Percentiles rank a stretch among this genome's conserved stretches.
Conservation (phyloP, 2,888 invertebrate species). For the Crocallis elinguaria region DNA sequence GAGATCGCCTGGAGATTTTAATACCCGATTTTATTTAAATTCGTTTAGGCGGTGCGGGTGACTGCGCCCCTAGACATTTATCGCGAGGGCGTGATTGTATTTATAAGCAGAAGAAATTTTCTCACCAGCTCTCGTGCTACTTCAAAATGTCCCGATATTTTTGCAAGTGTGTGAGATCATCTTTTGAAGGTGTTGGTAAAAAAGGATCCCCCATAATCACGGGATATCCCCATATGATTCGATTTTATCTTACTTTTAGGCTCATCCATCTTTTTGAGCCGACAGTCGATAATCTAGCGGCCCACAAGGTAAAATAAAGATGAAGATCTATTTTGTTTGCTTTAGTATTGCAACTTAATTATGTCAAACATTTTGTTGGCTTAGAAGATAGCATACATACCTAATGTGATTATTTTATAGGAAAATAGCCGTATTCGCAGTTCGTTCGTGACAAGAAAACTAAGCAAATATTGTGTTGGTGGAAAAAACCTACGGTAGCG, state of each 20-base stretch:
- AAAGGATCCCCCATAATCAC: conserved; percentile 40
- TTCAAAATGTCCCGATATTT: conserved; percentile 37
- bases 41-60: conserved; percentile 79
- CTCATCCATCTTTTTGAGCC: conserved; percentile 49
- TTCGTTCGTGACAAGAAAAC: no score
- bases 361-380: no score
- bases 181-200: conserved; percentile 36
- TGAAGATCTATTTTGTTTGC: conserved; percentile 23
- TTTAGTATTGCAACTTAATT: neutral
- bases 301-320: conserved; percentile 27
- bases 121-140: conserved; percentile 36
- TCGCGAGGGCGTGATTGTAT: conserved; percentile 78
- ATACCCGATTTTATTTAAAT: conserved; percentile 84
- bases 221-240: conserved; percentile 43
- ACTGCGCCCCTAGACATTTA: conserved; percentile 78
- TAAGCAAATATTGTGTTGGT: no score
- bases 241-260: conserved; percentile 44
- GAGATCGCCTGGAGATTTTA: conserved; percentile 82
- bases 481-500: no score
- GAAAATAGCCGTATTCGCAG: no score
- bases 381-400: no score
- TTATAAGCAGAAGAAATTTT: conserved; percentile 68
- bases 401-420: no score
- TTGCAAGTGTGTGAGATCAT: conserved; percentile 29
- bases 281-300: conserved; percentile 45